A percentile compares a stretch with the other conserved stretches of the same genome.
These are phyloP conservation scores for Falco concolor DNA, from an alignment of 2,797 vertebrate species.

Conservation along the genomic window DNA sequence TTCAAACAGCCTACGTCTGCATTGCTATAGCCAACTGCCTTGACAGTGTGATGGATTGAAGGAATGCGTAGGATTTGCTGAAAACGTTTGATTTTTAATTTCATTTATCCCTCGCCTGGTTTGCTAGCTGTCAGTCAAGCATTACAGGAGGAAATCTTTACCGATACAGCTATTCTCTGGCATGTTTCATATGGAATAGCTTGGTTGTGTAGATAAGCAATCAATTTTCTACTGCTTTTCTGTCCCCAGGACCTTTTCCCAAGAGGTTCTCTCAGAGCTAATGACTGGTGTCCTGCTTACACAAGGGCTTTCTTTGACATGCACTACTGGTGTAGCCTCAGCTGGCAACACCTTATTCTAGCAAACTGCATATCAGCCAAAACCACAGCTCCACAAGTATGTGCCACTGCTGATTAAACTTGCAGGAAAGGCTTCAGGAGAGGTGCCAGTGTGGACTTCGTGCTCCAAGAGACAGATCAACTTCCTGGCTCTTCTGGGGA, in stretches of 20 bases:
- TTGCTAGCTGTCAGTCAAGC: background rate
- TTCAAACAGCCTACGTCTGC: background rate
- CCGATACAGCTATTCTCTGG: background rate
- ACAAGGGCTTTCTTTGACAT: background rate
- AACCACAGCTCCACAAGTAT: background rate
- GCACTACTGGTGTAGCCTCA: background rate
- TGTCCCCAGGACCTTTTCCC: background rate
- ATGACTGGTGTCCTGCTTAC: background rate
- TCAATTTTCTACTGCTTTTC: background rate
- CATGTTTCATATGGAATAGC: background rate
- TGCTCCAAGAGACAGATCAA: background rate
- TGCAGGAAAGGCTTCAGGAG: background rate
- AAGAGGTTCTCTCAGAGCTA: background rate
- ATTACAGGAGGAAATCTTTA: background rate
- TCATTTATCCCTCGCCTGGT: background rate
- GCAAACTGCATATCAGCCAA: background rate
- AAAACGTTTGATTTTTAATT: background rate
- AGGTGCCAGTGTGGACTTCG: background rate
- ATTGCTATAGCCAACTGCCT: background rate
- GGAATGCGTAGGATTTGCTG: background rate
- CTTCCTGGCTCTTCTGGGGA: background rate
- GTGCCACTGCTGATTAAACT: background rate
- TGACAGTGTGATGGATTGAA: conserved; percentile 11
- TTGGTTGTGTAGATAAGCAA: background rate
- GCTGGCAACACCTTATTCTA: background rate